Percentiles rank a stretch among this genome's conserved stretches.
phyloP scores from a whole-genome alignment of 2,113 vertebrate genomes.

The Coreoperca whiteheadi region DNA sequence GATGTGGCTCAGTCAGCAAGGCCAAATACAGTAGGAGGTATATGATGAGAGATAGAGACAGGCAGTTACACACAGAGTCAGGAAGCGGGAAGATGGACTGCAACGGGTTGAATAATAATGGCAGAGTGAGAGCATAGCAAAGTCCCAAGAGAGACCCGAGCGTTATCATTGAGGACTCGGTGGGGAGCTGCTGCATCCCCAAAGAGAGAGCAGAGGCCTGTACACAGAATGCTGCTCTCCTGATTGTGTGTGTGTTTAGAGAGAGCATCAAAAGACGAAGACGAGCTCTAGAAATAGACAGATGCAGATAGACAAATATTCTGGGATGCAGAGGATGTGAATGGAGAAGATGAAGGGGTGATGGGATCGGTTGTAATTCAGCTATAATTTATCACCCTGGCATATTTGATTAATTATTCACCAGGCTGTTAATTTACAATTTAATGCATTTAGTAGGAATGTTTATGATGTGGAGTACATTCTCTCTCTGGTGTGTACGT shows the following conservation, averaged over 20 bases:
- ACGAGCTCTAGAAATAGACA: constrained; percentile 24
- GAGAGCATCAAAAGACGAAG: constrained; percentile 6
- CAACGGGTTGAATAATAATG: constrained; percentile 51
- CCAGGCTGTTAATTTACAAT: constrained; percentile 63
- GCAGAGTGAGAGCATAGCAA: constrained; percentile 36
- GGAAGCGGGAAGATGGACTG: constrained; percentile 44
- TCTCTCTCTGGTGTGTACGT: background rate
- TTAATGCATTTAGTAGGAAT: constrained; percentile 57
- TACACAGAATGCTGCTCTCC: background rate
- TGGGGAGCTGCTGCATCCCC: constrained; percentile 42
- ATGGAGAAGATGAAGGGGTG: constrained; percentile 10
- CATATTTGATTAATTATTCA: constrained; percentile 75
- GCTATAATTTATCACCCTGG: constrained; percentile 59
- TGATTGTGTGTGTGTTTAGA: background rate
- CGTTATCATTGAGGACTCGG: constrained; percentile 45
- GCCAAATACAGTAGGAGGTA: constrained; percentile 61
- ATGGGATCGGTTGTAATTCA: constrained; percentile 44
- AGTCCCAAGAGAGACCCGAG: constrained; percentile 48
- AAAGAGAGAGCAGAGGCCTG: constrained; percentile 45
- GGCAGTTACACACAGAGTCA: constrained; percentile 44
- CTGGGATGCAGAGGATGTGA: constrained; percentile 9
- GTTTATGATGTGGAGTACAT: constrained; percentile 40
- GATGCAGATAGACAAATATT: constrained; percentile 13
- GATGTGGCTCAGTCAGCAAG: constrained; percentile 56
- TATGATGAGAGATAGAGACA: constrained; percentile 53